These are phyloP conservation scores for Ruditapes philippinarum DNA, from an alignment of 1,140 invertebrate species.

Conservation along the genomic window DNA sequence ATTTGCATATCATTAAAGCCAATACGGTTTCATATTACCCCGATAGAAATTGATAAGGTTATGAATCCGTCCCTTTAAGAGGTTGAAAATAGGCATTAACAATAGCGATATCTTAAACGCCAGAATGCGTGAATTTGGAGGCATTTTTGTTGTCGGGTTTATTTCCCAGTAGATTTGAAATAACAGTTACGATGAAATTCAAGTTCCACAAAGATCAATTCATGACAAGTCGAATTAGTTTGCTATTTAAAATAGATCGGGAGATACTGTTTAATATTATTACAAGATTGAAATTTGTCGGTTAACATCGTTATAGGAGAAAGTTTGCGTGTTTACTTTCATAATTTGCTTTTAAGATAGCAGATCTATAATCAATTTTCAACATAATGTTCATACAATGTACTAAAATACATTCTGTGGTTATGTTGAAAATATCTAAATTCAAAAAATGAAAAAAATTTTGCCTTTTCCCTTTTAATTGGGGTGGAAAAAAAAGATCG, in stretches of 20 bases:
- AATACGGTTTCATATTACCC: neutral
- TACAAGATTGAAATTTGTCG: neutral
- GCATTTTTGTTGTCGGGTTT: slow-evolving; percentile 28
- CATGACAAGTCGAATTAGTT: slow-evolving; percentile 48
- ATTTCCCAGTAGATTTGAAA: slow-evolving; percentile 43
- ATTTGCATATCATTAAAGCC: slow-evolving; percentile 22
- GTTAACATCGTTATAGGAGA: neutral
- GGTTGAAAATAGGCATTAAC: neutral
- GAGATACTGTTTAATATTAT: slow-evolving; percentile 6
- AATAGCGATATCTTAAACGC: neutral
- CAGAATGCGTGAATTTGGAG: slow-evolving; percentile 30
- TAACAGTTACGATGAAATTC: slow-evolving; percentile 54
- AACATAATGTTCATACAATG: too few relatives aligned
- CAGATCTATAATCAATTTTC: too few relatives aligned
- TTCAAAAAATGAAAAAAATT: too few relatives aligned
- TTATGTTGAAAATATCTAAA: too few relatives aligned
- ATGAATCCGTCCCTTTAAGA: slow-evolving; percentile 14
- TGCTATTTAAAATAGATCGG: slow-evolving; percentile 19
- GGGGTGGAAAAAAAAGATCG: too few relatives aligned
- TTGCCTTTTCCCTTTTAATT: too few relatives aligned
- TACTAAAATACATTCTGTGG: too few relatives aligned
- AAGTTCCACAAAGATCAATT: neutral
- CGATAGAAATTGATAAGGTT: slow-evolving; percentile 30
- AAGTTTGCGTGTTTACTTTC: neutral
- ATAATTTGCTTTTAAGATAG: neutral